Base-by-base conservation (phyloP, 1,140 invertebrate species). In the Eulimnadia texana region DNA sequence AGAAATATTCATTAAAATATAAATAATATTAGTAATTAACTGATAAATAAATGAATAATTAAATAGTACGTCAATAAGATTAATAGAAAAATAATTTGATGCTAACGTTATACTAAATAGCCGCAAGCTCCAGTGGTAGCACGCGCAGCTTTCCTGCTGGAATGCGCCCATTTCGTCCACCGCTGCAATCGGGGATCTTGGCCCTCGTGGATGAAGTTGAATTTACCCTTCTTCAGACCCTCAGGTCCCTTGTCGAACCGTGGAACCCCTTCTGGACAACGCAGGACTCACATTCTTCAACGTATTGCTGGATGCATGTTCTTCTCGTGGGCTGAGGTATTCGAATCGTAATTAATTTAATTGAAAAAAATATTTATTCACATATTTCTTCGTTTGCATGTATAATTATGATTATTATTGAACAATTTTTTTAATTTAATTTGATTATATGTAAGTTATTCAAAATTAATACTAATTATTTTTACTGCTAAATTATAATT, bases 181-280 rank as follows among this genome's bases (percentile, higher is more conserved):
- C 84, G 87, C 60, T 99, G 96, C 71, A 99, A 98, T 70, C 90
- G 91, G 74, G 93, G 94, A 1, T 90, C 94, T 65, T 99, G 96
- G 95, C 94, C 96, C 13, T 77, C 81, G 2, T 96, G 93, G 92
- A 93, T 96, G 84, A 90, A 91, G 73, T 77, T 86, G 49, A 88
- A 88, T 69, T 78, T 87, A 61, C 85, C 85, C 16, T 81, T 87
- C 66, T 89, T 87, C 22, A 65, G 70, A 22, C 66, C 67, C 25
- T 70, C 70, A 3, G 68, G 72, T 20, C 67, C 70, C 47, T 64
- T 82, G 42, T 75, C 73, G 13, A 70, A 71, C 52, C 62, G 72
- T 50, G 66, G 72, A 50, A 68, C 73, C 62, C 74, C 80, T 20
- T 77, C 80, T 19, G 83, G 83, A 49, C 76, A 83, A 10, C 75